phyloP scores from a whole-genome alignment of 2,113 vertebrate species.

The Rhegmatorhina hoffmannsi region DNA sequence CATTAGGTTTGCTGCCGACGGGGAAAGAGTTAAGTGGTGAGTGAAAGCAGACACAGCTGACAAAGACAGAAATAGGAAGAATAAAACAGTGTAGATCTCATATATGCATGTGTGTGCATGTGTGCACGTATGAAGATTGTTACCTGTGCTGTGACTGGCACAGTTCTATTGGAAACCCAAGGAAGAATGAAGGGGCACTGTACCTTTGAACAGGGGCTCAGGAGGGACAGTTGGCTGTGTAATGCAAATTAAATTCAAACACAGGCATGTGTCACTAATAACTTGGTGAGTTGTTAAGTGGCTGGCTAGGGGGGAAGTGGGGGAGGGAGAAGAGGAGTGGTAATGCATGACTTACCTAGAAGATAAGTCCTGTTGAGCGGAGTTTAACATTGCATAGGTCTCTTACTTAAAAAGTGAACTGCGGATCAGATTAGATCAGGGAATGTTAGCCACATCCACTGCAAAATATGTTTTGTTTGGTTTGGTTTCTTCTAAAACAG shows the following conservation, averaged over 20 bases:
- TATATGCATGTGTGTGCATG: accelerated
- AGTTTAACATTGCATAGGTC: neutral
- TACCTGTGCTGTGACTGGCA: neutral
- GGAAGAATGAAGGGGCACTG: neutral
- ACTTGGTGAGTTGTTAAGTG: neutral
- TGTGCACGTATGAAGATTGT: neutral
- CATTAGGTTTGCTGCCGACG: neutral
- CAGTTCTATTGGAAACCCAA: neutral
- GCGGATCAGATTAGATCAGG: constrained; percentile 21
- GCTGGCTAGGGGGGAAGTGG: neutral
- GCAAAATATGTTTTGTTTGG: constrained; percentile 9
- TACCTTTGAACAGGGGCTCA: neutral
- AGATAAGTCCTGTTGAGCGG: neutral
- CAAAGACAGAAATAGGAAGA: constrained; percentile 15
- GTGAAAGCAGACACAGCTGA: constrained; percentile 30
- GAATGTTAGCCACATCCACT: constrained; percentile 27
- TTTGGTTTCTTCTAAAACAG: constrained; percentile 39
- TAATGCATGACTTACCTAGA: neutral
- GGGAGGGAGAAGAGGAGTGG: neutral
- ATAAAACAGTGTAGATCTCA: neutral
- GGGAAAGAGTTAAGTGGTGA: constrained; percentile 37
- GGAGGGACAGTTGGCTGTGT: neutral
- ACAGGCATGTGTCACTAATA: neutral
- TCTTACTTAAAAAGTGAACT: neutral
- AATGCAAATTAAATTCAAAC: neutral